These are phyloP conservation scores for Oreochromis spilurus DNA, from an alignment of 2,113 vertebrate species.

Conservation along the genomic window DNA sequence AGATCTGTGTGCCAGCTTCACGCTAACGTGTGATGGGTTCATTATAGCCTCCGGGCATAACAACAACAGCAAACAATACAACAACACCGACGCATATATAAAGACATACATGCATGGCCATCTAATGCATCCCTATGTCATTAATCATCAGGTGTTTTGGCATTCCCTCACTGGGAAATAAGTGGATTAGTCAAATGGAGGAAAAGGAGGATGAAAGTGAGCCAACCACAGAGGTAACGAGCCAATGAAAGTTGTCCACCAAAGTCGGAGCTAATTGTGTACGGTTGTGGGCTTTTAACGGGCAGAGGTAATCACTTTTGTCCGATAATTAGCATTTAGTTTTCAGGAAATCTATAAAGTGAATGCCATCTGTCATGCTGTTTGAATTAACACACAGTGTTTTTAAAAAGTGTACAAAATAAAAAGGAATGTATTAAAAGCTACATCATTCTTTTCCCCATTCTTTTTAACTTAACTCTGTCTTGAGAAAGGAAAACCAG, in stretches of 20 bases:
- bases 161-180: neutral
- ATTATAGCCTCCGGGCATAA: conserved; percentile 27
- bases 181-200: conserved; percentile 6
- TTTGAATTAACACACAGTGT: conserved; percentile 47
- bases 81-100: neutral
- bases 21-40: conserved; percentile 45
- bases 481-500: neutral
- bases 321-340: conserved; percentile 49
- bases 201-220: conserved; percentile 23
- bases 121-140: neutral
- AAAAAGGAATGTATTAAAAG: conserved; percentile 1
- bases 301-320: conserved; percentile 46
- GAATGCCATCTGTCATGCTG: conserved; percentile 52
- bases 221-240: conserved; percentile 19
- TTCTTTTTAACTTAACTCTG: neutral
- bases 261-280: conserved; percentile 33
- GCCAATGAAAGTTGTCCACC: conserved; percentile 38
- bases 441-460: neutral
- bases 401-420: conserved; percentile 4
- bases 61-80: conserved; percentile 22
- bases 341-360: conserved; percentile 64
- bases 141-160: neutral
- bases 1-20: conserved; percentile 2
- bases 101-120: neutral
- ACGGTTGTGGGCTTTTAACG: conserved; percentile 41